These are phyloP conservation scores for Calyptomena viridis DNA, from an alignment of 2,113 vertebrate species.

Conservation along the genomic window DNA sequence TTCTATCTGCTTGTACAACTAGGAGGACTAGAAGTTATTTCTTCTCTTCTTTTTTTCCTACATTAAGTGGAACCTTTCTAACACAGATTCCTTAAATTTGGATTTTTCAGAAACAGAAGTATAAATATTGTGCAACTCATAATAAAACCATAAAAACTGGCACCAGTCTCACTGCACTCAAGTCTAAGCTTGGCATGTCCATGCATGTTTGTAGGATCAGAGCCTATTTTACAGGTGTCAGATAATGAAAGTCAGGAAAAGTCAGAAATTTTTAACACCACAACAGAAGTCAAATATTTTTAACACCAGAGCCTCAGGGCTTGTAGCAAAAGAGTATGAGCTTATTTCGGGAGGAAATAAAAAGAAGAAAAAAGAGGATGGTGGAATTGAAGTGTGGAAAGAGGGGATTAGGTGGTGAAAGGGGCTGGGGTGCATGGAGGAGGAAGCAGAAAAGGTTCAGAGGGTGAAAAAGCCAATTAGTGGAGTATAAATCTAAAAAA, in stretches of 20 bases:
- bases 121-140: not conserved
- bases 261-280: constrained; percentile 2
- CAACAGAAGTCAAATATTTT: constrained; percentile 15
- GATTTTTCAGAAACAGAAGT: not conserved
- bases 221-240: constrained; percentile 13
- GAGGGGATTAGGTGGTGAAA: constrained; percentile 50
- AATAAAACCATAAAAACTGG: not conserved
- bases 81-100: not conserved
- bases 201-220: not conserved
- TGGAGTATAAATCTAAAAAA: constrained; percentile 38
- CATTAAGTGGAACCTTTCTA: not conserved
- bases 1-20: not conserved
- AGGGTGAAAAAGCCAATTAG: constrained; percentile 54
- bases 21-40: not conserved
- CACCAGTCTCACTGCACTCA: not conserved
- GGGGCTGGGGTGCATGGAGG: not conserved
- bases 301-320: constrained; percentile 4
- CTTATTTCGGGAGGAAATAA: constrained; percentile 23
- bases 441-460: constrained; percentile 30
- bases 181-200: not conserved
- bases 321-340: not conserved
- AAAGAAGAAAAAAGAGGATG: not conserved
- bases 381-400: constrained; percentile 27
- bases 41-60: not conserved
- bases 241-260: constrained; percentile 9